phyloP scores from a whole-genome alignment of 2,797 vertebrate genomes.

The Nyctalus aviator region DNA sequence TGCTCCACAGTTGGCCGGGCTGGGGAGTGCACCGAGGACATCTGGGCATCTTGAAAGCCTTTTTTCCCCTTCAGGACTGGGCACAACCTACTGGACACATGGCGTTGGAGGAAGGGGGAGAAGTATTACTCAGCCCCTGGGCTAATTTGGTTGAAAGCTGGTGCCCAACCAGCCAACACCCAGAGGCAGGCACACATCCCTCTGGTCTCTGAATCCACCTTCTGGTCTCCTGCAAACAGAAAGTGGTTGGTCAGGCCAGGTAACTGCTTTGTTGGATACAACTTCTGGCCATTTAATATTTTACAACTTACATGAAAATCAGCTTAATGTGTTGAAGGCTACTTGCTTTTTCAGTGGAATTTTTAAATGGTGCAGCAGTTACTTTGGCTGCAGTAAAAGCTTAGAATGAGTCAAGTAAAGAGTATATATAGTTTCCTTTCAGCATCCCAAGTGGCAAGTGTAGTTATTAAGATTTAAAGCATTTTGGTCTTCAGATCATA shows the following conservation, averaged over 20 bases:
- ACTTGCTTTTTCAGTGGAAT: slow-evolving; percentile 60
- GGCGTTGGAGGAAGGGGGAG: neutral
- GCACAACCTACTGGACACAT: neutral
- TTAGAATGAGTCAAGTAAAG: slow-evolving; percentile 50
- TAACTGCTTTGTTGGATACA: slow-evolving; percentile 64
- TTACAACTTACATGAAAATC: slow-evolving; percentile 71
- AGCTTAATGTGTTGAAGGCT: slow-evolving; percentile 62
- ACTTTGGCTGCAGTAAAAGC: slow-evolving; percentile 63
- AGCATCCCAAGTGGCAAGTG: slow-evolving; percentile 15
- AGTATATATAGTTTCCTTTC: slow-evolving; percentile 60
- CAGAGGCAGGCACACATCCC: neutral
- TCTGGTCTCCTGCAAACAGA: neutral
- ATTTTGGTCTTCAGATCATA: slow-evolving; percentile 52
- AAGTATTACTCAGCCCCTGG: neutral
- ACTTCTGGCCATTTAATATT: slow-evolving; percentile 67
- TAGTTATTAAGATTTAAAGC: slow-evolving; percentile 72
- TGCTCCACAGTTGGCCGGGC: neutral
- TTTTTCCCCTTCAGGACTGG: neutral
- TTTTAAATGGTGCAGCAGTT: slow-evolving; percentile 19
- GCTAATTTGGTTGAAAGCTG: neutral
- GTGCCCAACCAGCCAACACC: neutral
- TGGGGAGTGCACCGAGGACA: neutral
- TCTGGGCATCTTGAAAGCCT: neutral
- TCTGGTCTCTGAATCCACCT: neutral
- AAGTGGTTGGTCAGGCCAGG: neutral